phyloP scores from a whole-genome alignment of 1,140 invertebrate species.

The Drusus annulatus region DNA sequence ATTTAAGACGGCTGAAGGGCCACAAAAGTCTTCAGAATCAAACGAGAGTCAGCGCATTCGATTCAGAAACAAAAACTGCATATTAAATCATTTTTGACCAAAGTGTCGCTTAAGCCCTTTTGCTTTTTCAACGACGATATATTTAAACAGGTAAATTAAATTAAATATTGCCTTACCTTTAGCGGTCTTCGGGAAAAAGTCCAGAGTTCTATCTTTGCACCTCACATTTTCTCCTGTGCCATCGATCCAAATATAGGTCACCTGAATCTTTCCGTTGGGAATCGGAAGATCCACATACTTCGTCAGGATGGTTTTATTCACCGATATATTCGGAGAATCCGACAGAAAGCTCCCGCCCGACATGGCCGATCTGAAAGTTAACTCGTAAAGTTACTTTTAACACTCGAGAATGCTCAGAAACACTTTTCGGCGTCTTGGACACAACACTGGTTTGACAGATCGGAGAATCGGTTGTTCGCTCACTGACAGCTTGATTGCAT shows the following conservation, averaged over 20 bases:
- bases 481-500: conserved; percentile 3
- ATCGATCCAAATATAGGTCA: conserved; percentile 97
- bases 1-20: too few species aligned
- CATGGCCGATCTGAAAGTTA: conserved; percentile 5
- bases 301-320: conserved; percentile 81
- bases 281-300: conserved; percentile 84
- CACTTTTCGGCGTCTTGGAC: too few species aligned
- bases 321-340: conserved; percentile 68
- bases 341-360: conserved; percentile 57
- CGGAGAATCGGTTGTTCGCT: not conserved
- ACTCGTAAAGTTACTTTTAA: not conserved
- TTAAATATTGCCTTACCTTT: conserved; percentile 61
- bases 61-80: too few species aligned
- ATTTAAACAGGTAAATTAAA: too few species aligned
- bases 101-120: too few species aligned
- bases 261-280: conserved; percentile 84
- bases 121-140: too few species aligned
- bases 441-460: not conserved
- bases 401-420: not conserved
- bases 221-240: conserved; percentile 91
- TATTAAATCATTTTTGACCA: too few species aligned
- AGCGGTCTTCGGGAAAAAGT: conserved; percentile 81
- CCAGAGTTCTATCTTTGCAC: conserved; percentile 90
- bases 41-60: too few species aligned
- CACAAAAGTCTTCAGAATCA: too few species aligned